phyloP scores from a whole-genome alignment of 2,113 vertebrate species.

The Phainopepla nitens region DNA sequence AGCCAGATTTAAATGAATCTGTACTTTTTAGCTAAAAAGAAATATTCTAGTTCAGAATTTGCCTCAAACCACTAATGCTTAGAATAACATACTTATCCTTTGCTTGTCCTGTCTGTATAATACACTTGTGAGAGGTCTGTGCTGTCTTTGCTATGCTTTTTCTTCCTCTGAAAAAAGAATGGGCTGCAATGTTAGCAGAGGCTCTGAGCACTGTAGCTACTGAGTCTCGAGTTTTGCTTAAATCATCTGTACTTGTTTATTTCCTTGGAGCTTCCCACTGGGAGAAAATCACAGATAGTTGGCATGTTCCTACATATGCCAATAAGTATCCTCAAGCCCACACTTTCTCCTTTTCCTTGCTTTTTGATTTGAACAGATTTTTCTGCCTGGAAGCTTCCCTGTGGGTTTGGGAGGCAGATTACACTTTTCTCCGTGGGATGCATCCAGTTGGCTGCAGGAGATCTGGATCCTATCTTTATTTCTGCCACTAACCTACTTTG shows the following conservation, averaged over 20 bases:
- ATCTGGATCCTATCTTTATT: slow-evolving; percentile 38
- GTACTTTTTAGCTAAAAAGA: neutral
- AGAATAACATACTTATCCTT: slow-evolving; percentile 24
- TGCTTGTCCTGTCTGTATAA: neutral
- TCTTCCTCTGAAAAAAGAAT: neutral
- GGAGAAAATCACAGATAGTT: neutral
- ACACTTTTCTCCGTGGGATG: slow-evolving; percentile 3
- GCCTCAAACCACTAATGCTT: slow-evolving; percentile 13
- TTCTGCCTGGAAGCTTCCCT: slow-evolving; percentile 25
- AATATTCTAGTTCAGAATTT: slow-evolving; percentile 1
- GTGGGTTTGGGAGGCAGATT: neutral
- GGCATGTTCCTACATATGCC: neutral
- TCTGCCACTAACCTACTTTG: slow-evolving; percentile 58
- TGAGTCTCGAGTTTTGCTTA: neutral
- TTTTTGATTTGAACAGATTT: slow-evolving; percentile 21
- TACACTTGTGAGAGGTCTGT: neutral
- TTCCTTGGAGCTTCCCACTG: neutral
- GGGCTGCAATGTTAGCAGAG: neutral
- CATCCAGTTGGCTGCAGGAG: slow-evolving; percentile 18
- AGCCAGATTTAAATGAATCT: neutral
- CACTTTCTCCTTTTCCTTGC: neutral
- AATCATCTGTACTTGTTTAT: slow-evolving; percentile 8
- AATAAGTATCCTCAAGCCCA: neutral
- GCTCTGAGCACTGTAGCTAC: neutral
- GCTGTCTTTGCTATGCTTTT: neutral